Evolutionary conservation across 2,113 vertebrate genomes (phyloP), one percentile per base, ranked within the genome.

Genomic region (Panthera uncia): DNA sequence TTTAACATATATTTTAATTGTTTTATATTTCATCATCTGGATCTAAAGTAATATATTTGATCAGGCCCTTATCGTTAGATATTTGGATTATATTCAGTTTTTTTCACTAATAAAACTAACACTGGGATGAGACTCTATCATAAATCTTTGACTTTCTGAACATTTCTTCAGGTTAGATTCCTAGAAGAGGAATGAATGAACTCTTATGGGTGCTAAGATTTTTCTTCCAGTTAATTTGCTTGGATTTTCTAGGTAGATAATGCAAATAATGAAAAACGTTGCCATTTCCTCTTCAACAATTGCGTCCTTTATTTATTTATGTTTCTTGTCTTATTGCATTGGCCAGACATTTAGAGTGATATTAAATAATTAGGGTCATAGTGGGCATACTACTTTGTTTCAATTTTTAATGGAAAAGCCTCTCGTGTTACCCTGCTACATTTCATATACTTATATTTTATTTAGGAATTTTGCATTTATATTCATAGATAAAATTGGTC

Each of bases 271-370:
- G 76, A 94, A 65, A 97, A 92, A 84, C 84, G 48, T 90, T 84
- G 8, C 48, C 68, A 90, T 23, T 82, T 96, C 29, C 48, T 91
- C 96, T 88, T 90, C 25, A 90, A 68, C 82, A 97, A 94, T 97
- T 95, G 78, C 31, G 18, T 33, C 27, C 38, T 94, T 96, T 91
- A 91, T 94, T 97, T 97, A 95, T 97, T 96, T 91, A 92, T 97
- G 76, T 98, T 98, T 98, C 98, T 97, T 98, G 97, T 98, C 98
- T 91, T 98, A 98, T 98, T 97, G 95, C 97, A 93, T 97, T 97
- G 98, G 94, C n/a, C 84, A 94, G 94, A 76, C 16, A 36, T 69
- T 84, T 74, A 90, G 71, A 96, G 41, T 84, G 90, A 92, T 38
- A 13, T 89, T 95, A 94, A 96, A 94, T 97, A 95, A 98, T 97